Conservation (phyloP, 2,113 vertebrate species). For the Hemiprocne comata region DNA sequence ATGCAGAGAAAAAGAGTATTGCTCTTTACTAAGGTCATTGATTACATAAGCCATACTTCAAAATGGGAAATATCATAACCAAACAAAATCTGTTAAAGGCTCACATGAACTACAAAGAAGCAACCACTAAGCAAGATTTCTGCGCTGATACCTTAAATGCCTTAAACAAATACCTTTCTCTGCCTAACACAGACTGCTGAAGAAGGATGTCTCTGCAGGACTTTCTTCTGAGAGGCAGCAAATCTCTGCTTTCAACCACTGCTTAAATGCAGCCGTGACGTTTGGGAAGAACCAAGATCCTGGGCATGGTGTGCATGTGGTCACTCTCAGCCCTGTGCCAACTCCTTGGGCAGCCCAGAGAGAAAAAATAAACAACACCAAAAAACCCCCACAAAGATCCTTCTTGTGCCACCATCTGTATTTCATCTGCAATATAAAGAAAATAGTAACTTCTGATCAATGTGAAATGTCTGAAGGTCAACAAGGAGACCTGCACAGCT, state of each 20-base stretch:
- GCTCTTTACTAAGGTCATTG: not conserved
- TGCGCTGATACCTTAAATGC: not conserved
- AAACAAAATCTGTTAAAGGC: not conserved
- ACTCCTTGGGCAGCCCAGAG: not conserved
- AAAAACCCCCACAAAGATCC: no score
- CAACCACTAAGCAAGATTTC: not conserved
- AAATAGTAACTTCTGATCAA: not conserved
- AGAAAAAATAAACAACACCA: not conserved
- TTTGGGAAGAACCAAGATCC: not conserved
- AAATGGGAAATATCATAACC: not conserved
- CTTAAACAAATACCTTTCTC: not conserved
- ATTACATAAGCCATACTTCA: not conserved
- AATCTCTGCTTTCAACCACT: not conserved
- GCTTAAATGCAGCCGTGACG: not conserved
- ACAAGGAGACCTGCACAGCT: not conserved
- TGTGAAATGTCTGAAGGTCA: not conserved
- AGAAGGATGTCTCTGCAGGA: not conserved
- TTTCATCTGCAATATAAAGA: not conserved
- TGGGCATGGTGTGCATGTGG: not conserved
- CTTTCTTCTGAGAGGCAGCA: not conserved
- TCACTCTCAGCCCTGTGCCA: not conserved
- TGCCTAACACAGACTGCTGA: not conserved
- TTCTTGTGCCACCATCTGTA: not conserved
- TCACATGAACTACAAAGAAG: not conserved
- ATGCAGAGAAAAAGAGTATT: not conserved